Conservation (phyloP, 2,797 vertebrate species). For the Chloroceryle inda region DNA sequence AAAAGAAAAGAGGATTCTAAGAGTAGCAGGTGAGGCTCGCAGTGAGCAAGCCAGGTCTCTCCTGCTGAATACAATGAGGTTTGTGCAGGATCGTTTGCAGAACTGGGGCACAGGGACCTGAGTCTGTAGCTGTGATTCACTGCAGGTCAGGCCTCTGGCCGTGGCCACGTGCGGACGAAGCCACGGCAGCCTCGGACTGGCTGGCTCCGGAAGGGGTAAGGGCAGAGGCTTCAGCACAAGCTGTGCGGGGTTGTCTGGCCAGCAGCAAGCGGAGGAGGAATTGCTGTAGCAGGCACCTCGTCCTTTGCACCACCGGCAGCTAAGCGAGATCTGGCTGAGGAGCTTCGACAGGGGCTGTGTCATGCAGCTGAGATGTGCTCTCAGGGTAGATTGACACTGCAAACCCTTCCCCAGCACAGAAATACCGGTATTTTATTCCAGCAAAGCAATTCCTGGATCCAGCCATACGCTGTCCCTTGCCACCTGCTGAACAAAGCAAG, state of each 20-base stretch:
- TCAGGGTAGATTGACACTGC: not conserved
- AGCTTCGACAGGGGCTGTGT: not conserved
- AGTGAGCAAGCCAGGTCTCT: not conserved
- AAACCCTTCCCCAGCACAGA: not conserved
- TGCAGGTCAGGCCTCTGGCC: not conserved
- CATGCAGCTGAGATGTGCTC: not conserved
- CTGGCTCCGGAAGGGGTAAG: not conserved
- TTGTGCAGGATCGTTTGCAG: not conserved
- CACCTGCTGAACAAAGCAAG: not conserved
- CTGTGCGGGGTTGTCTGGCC: not conserved
- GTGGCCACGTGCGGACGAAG: not conserved
- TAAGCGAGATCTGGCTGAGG: not conserved
- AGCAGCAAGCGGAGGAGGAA: not conserved
- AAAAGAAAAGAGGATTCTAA: not conserved
- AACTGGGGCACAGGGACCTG: not conserved
- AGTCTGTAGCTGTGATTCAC: not conserved
- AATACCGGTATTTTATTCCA: not conserved
- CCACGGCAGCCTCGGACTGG: not conserved
- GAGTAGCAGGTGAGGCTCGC: not conserved
- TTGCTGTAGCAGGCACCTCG: not conserved
- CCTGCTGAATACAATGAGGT: not conserved
- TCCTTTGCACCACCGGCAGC: accelerated
- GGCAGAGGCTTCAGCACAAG: accelerated
- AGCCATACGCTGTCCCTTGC: not conserved
- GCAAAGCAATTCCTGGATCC: not conserved